These are phyloP conservation scores for Eupithecia centaureata DNA, from an alignment of 2,888 invertebrate species.

Conservation along the genomic window DNA sequence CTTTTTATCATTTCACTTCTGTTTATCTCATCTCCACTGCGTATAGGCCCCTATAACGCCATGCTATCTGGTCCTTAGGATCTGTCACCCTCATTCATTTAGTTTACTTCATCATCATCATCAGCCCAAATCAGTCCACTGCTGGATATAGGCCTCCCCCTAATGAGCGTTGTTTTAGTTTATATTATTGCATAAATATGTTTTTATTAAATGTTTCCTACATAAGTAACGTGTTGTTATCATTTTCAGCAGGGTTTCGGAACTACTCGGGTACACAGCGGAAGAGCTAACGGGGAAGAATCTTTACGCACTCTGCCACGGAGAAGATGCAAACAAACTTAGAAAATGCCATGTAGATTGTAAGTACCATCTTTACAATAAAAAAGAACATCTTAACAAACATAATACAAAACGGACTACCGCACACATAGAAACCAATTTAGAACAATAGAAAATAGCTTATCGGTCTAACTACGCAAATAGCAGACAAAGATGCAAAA, in stretches of 20 bases:
- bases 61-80: too few relatives aligned
- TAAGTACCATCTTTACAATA: slow-evolving; percentile 84
- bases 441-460: not conserved
- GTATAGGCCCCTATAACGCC: too few relatives aligned
- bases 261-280: slow-evolving; percentile 95
- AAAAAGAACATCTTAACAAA: not conserved
- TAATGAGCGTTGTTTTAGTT: too few relatives aligned
- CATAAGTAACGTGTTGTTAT: not conserved
- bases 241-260: slow-evolving; percentile 89
- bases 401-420: not conserved
- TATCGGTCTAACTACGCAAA: not conserved
- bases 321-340: slow-evolving; percentile 96
- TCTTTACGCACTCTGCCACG: slow-evolving; percentile 97
- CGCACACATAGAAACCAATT: not conserved
- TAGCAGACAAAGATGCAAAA: not conserved
- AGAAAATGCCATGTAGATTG: slow-evolving; percentile 97
- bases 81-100: too few relatives aligned
- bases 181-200: too few relatives aligned
- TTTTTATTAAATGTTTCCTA: too few relatives aligned
- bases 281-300: slow-evolving; percentile 97
- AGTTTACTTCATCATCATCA: too few relatives aligned
- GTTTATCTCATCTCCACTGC: too few relatives aligned
- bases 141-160: too few relatives aligned
- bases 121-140: too few relatives aligned
- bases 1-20: too few relatives aligned